Base-by-base conservation (phyloP, 2,797 vertebrate genomes). In the Capromys pilorides region DNA sequence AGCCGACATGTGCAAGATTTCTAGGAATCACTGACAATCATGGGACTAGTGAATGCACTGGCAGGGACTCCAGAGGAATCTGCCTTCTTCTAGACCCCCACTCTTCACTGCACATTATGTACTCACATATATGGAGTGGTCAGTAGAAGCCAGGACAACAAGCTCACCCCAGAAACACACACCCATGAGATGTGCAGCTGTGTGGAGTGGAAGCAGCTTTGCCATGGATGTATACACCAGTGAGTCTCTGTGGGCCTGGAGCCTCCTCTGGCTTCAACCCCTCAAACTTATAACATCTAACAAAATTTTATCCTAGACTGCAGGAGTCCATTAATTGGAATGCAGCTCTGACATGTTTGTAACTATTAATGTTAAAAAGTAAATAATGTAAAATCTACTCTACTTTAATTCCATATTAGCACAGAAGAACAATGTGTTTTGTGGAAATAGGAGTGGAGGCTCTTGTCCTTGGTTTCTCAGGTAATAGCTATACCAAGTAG, bases 381-480 rank as follows among this genome's bases (percentile, higher is more conserved):
- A 96, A 94, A 96, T 93, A 84, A 92, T 64, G 39, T 73, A 83
- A 97, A 96, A 91, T 87, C 90, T 31, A 95, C 59, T 45, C 69
- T 92, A 78, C 95, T 75, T 24, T 64, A 79, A 39, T 89, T 91
- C 54, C 78, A 94, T 89, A 95, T 97, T 86, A 97, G 80, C 49
- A 39, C 33, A 21, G 45, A 61, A 85, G 75, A 88, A 86, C 66
- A 85, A 69, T n/a, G 9, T 51, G n/a, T 61, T 80, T 71, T 94
- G 59, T 96, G 93, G 89, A 92, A 92, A 92, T 1, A 45, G 22
- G 19, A 57, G 86, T 59, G 64, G 86, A 80, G 80, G 13, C 33
- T 64, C 59, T 8, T 54, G 18, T 19, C 75, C 14, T 36, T 81
- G 45, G 78, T 93, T 92, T 95, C 31, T 92, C 75, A 67, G 33